Percentiles rank a stretch among this genome's conserved stretches.
Evolutionary conservation across 2,888 invertebrate genomes (phyloP).

Genomic region (Lymantria dispar): DNA sequence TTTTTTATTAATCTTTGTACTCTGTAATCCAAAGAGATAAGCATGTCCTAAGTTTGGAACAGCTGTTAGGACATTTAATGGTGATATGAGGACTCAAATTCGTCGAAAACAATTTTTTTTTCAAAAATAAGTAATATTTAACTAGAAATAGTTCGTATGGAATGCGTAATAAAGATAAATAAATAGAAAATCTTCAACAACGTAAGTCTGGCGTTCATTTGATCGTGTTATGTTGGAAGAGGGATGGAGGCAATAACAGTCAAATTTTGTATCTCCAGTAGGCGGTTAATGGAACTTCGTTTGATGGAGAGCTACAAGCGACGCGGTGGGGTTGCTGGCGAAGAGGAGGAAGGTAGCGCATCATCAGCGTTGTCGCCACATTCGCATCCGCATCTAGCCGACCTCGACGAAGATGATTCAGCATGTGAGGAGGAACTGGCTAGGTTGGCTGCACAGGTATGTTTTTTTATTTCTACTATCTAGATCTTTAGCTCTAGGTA

Average conservation of each 20-base stretch:
- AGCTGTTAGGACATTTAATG: not conserved
- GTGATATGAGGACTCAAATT: too few relatives aligned
- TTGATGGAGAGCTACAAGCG: constrained; percentile 76
- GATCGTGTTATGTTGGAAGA: too few relatives aligned
- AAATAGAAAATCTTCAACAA: too few relatives aligned
- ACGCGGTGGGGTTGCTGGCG: constrained; percentile 47
- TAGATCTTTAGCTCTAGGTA: not conserved
- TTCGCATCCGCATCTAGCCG: constrained; percentile 95
- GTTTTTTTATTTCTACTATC: not conserved
- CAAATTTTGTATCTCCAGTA: not conserved
- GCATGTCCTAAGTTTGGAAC: not conserved
- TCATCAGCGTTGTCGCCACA: constrained; percentile 96
- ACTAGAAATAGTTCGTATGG: too few relatives aligned
- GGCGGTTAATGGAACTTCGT: constrained; percentile 85
- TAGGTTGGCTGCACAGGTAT: constrained; percentile 86
- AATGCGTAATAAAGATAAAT: too few relatives aligned
- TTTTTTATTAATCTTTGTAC: too few relatives aligned
- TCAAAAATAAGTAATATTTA: too few relatives aligned
- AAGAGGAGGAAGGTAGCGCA: constrained; percentile 92
- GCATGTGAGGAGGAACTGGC: constrained; percentile 93
- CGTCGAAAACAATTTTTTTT: too few relatives aligned
- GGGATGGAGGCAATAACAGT: not conserved
- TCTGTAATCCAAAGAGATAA: too few relatives aligned
- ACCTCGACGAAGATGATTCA: constrained; percentile 94
- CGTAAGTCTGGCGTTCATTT: too few relatives aligned